These are phyloP conservation scores for Drosophila pseudotakahashii DNA, from an alignment of 2,888 invertebrate species.

Conservation along the genomic window DNA sequence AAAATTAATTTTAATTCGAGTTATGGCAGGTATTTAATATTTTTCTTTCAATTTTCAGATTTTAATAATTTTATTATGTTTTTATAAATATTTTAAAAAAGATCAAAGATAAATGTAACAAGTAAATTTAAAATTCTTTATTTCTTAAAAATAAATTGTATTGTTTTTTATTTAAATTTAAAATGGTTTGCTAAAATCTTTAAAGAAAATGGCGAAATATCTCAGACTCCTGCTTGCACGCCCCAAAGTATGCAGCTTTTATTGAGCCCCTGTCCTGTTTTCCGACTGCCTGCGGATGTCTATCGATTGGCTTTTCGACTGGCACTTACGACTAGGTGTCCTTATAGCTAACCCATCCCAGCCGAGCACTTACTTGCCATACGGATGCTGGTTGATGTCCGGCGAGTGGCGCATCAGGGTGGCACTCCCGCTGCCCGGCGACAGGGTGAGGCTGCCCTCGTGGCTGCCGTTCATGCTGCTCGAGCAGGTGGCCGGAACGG, in stretches of 20 bases:
- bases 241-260: constrained; percentile 25
- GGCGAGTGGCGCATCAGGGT: constrained; percentile 82
- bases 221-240: neutral
- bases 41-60: no score
- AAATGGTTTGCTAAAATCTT: neutral
- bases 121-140: no score
- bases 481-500: constrained; percentile 36
- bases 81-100: no score
- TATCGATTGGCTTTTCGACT: constrained; percentile 6
- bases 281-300: constrained; percentile 2
- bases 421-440: constrained; percentile 80
- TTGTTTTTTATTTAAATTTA: neutral
- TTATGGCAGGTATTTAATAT: no score
- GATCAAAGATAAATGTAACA: no score
- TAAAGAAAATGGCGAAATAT: neutral
- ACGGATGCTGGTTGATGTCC: constrained; percentile 82
- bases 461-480: constrained; percentile 50
- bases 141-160: no score
- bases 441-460: constrained; percentile 61
- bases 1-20: neutral
- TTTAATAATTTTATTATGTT: no score
- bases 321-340: constrained; percentile 55
- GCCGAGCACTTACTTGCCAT: constrained; percentile 78
- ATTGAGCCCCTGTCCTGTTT: neutral
- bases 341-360: constrained; percentile 29